Conservation (phyloP, 1,140 invertebrate species). For the Lepidostoma basale region DNA sequence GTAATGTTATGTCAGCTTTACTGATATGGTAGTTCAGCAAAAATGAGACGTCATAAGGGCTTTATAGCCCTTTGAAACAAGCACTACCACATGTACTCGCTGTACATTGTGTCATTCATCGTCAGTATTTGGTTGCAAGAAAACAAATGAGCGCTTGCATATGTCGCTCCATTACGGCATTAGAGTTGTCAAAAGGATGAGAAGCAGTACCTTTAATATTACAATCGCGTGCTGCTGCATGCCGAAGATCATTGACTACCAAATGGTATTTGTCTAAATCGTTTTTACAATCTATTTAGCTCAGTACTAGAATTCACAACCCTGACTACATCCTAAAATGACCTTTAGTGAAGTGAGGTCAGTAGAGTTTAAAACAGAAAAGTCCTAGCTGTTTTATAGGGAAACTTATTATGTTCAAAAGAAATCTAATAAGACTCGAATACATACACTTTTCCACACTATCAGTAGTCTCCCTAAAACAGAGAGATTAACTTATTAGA, state of each 20-base stretch:
- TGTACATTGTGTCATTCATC: slow-evolving; percentile 46
- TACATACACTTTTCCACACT: too few species aligned
- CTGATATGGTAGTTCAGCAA: neutral
- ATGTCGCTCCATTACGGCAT: slow-evolving; percentile 1
- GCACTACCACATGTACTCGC: neutral
- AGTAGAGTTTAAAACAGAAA: too few species aligned
- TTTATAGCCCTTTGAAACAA: neutral
- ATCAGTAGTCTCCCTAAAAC: too few species aligned
- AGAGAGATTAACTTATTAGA: too few species aligned
- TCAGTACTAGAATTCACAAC: slow-evolving; percentile 44
- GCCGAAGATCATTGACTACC: slow-evolving; percentile 50
- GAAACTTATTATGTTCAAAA: too few species aligned
- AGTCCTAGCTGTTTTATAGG: too few species aligned
- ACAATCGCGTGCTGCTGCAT: slow-evolving; percentile 45
- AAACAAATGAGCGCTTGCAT: neutral
- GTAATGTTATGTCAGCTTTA: neutral
- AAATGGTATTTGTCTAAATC: slow-evolving; percentile 47
- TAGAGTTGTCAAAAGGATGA: slow-evolving; percentile 46
- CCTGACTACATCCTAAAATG: too few species aligned
- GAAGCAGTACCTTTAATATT: slow-evolving; percentile 46
- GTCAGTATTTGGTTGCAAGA: neutral
- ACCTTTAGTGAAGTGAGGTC: too few species aligned
- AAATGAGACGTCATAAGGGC: neutral
- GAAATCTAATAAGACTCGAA: too few species aligned
- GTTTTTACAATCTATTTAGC: slow-evolving; percentile 47